Percentiles rank a stretch among this genome's conserved stretches.
Conservation (phyloP, 1,140 invertebrate species). For the Pseudoatta argentina region DNA sequence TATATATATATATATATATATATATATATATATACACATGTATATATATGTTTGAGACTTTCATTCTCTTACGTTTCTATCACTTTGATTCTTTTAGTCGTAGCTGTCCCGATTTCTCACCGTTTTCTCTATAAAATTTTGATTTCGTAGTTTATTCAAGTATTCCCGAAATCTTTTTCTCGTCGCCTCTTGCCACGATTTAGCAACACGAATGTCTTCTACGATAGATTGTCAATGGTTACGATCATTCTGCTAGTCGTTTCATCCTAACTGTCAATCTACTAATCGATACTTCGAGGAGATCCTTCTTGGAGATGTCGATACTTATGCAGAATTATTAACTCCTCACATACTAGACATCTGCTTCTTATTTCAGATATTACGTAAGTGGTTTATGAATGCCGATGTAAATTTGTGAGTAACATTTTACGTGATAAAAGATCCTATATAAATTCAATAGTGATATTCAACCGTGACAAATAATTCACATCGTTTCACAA, state of each 20-base stretch:
- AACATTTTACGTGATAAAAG: conserved; percentile 11
- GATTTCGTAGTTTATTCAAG: not conserved
- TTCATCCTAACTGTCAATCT: conserved; percentile 6
- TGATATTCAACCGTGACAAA: conserved; percentile 8
- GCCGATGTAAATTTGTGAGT: not conserved
- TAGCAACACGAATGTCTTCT: conserved; percentile 23
- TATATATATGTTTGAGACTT: not conserved
- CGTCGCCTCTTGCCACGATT: not conserved
- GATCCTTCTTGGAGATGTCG: not conserved
- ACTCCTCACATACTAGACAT: not conserved
- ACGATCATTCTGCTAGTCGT: not conserved
- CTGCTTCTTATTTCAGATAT: not conserved
- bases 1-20: too few relatives aligned
- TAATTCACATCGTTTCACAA: conserved; percentile 1
- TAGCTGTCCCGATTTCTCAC: not conserved
- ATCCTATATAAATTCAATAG: conserved; percentile 2
- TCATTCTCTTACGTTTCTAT: not conserved
- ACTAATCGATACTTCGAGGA: not conserved
- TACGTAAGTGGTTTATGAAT: not conserved
- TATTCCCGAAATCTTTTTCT: conserved; percentile 13
- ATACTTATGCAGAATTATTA: conserved; percentile 13
- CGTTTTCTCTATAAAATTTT: not conserved
- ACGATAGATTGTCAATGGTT: conserved; percentile 39
- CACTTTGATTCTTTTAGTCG: not conserved
- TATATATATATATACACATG: too few relatives aligned